Evolutionary conservation across 2,888 invertebrate species (phyloP).

Genomic region (Ophion obscuratus): DNA sequence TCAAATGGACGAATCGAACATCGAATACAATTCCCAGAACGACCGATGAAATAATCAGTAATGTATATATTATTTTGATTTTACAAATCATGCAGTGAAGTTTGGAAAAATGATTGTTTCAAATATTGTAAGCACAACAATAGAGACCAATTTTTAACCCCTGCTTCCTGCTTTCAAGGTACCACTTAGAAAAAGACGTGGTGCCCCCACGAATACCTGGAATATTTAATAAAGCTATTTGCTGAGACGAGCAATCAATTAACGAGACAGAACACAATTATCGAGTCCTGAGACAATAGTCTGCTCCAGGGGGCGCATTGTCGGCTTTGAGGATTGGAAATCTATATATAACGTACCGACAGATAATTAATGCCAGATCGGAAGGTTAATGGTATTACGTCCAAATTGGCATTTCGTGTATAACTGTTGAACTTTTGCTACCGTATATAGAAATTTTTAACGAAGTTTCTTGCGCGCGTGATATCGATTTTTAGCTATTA

Average conservation of each 20-base stretch:
- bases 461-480: not conserved
- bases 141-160: not conserved
- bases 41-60: no score
- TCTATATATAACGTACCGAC: slow-evolving; percentile 37
- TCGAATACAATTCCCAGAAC: no score
- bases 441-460: not conserved
- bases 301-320: slow-evolving; percentile 67
- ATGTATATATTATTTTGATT: not conserved
- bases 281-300: slow-evolving; percentile 69
- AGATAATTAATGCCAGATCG: slow-evolving; percentile 54
- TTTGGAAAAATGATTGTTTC: not conserved
- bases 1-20: not conserved
- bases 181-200: not conserved
- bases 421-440: not conserved
- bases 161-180: not conserved
- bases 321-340: slow-evolving; percentile 70
- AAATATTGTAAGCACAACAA: not conserved
- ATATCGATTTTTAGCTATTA: not conserved
- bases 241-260: slow-evolving; percentile 70
- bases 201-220: not conserved
- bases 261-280: slow-evolving; percentile 70
- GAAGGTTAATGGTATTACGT: slow-evolving; percentile 52
- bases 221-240: slow-evolving; percentile 51
- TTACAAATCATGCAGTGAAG: not conserved
- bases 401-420: slow-evolving; percentile 42